Evolutionary conservation across 2,113 vertebrate species (phyloP).

Genomic region (Entomyzon cyanotis): DNA sequence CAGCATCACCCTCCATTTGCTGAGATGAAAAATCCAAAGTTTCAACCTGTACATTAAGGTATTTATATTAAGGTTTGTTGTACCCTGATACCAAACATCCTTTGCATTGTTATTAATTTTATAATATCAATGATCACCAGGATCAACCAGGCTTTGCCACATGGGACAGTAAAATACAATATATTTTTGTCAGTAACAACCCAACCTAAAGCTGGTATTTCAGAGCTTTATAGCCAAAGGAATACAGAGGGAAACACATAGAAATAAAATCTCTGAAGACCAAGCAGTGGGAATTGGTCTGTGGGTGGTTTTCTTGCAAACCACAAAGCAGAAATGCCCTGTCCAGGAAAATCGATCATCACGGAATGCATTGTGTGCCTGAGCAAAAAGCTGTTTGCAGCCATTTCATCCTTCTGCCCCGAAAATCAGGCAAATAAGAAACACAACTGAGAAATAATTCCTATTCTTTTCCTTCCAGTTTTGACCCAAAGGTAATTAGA

Average conservation of each 20-base stretch:
- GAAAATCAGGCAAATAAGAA: slow-evolving; percentile 35
- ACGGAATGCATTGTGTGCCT: slow-evolving; percentile 43
- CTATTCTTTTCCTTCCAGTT: background rate
- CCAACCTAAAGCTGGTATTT: background rate
- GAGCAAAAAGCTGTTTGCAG: slow-evolving; percentile 23
- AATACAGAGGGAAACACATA: background rate
- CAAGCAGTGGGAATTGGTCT: background rate
- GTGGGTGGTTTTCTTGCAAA: slow-evolving; percentile 50
- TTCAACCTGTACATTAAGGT: background rate
- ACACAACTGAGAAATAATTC: background rate
- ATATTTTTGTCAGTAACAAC: background rate
- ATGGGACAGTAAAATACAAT: background rate
- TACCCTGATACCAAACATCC: background rate
- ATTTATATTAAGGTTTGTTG: background rate
- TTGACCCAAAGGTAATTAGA: background rate
- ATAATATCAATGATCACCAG: background rate
- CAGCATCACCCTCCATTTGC: background rate
- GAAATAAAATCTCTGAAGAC: slow-evolving; percentile 1
- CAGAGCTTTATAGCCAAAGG: background rate
- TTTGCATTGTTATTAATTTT: background rate
- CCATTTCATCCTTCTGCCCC: slow-evolving; percentile 14
- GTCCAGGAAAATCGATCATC: slow-evolving; percentile 51
- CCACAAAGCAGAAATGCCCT: slow-evolving; percentile 46
- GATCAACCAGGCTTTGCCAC: background rate
- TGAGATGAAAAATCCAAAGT: background rate